Evolutionary conservation across 2,113 vertebrate species (phyloP).

Genomic region (Tor tambroides): DNA sequence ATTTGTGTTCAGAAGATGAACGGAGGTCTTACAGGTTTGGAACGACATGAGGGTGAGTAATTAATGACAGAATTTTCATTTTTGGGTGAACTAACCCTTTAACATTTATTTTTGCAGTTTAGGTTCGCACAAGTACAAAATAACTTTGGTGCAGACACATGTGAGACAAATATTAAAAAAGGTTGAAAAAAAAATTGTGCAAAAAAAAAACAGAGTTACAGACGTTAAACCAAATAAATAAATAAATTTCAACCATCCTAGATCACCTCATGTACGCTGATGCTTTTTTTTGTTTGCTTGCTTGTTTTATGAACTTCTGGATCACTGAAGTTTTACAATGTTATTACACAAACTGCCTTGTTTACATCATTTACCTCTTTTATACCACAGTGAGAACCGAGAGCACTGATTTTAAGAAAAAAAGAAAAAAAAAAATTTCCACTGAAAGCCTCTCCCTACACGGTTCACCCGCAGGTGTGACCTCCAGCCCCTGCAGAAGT

Average conservation of each 20-base stretch:
- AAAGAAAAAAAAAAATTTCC: background rate
- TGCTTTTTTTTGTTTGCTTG: background rate
- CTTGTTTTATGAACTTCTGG: background rate
- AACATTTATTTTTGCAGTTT: background rate
- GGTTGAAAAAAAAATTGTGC: too few relatives aligned
- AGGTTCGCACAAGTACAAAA: background rate
- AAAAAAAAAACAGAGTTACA: too few relatives aligned
- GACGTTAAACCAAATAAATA: too few relatives aligned
- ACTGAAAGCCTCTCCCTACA: slow-evolving; percentile 3
- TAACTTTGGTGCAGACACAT: too few relatives aligned
- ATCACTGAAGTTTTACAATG: background rate
- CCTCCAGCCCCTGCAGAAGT: slow-evolving; percentile 18
- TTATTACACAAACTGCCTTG: slow-evolving; percentile 17
- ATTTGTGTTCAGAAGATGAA: too few relatives aligned
- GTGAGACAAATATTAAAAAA: too few relatives aligned
- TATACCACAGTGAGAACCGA: background rate
- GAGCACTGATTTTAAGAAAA: background rate
- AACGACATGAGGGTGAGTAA: too few relatives aligned
- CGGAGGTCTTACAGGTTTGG: too few relatives aligned
- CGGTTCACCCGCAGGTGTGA: background rate
- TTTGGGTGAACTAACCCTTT: too few relatives aligned
- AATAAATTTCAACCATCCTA: background rate
- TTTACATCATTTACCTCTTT: slow-evolving; percentile 8
- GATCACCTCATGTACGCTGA: background rate
- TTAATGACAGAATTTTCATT: too few relatives aligned